A percentile compares a stretch with the other conserved stretches of the same genome.
These are phyloP conservation scores for Xanthia togata DNA, from an alignment of 2,888 invertebrate species.

Conservation along the genomic window DNA sequence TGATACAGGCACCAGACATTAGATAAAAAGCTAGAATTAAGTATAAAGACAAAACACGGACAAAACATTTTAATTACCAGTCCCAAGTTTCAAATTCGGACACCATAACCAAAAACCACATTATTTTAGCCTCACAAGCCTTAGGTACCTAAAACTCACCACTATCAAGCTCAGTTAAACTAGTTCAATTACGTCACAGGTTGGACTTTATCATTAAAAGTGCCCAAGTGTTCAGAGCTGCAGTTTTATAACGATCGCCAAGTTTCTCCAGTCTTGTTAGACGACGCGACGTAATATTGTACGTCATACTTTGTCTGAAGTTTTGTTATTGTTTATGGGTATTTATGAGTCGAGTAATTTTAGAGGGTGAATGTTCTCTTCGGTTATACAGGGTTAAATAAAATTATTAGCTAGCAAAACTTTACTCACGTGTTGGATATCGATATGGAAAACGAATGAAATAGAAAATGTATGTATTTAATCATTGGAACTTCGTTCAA, in stretches of 20 bases:
- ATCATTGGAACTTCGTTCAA: no score
- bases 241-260: conserved; percentile 71
- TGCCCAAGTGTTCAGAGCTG: conserved; percentile 61
- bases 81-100: not conserved
- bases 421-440: no score
- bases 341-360: conserved; percentile 22
- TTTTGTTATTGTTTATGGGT: conserved; percentile 48
- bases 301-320: conserved; percentile 49
- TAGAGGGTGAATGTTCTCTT: no score
- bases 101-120: not conserved
- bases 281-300: conserved; percentile 36
- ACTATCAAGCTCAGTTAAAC: conserved; percentile 40
- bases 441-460: no score
- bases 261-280: conserved; percentile 56
- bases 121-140: not conserved
- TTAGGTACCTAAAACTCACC: conserved; percentile 11
- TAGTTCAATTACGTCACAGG: conserved; percentile 57
- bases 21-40: not conserved
- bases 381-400: no score
- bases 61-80: not conserved
- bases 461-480: no score
- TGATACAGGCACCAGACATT: not conserved
- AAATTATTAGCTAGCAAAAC: no score
- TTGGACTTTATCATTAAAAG: conserved; percentile 70
- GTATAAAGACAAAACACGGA: not conserved